phyloP scores from a whole-genome alignment of 2,888 invertebrate species.

The Eurois occulta region DNA sequence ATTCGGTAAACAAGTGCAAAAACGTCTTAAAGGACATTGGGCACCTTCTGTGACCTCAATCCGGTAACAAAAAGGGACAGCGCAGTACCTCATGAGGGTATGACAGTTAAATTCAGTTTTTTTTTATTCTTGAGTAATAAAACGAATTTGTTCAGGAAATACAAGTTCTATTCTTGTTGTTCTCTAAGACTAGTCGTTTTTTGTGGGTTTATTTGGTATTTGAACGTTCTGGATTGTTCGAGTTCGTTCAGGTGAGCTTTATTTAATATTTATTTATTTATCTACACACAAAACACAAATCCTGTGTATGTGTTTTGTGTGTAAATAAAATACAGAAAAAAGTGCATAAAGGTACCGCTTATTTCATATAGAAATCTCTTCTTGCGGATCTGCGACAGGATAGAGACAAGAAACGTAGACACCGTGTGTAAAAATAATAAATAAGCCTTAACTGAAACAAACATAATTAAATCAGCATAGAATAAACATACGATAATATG shows the following conservation, averaged over 20 bases:
- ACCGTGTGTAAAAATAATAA: too few species aligned
- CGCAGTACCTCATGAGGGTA: constrained; percentile 22
- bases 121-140: constrained; percentile 14
- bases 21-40: constrained; percentile 29
- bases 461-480: too few species aligned
- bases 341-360: too few species aligned
- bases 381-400: too few species aligned
- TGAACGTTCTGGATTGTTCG: constrained; percentile 1
- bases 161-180: background rate
- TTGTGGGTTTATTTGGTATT: constrained; percentile 2
- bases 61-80: constrained; percentile 36
- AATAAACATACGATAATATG: too few species aligned
- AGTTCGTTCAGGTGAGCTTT: background rate
- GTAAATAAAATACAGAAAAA: too few species aligned
- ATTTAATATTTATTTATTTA: too few species aligned
- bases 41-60: constrained; percentile 57
- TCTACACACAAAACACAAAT: too few species aligned
- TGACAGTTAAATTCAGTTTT: constrained; percentile 26
- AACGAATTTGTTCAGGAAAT: constrained; percentile 49
- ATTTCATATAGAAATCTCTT: too few species aligned
- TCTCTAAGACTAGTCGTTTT: background rate
- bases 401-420: too few species aligned
- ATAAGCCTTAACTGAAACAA: too few species aligned
- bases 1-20: constrained; percentile 50
- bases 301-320: too few species aligned